These are phyloP conservation scores for Halcyon badia DNA, from an alignment of 2,797 vertebrate species.

Conservation along the genomic window DNA sequence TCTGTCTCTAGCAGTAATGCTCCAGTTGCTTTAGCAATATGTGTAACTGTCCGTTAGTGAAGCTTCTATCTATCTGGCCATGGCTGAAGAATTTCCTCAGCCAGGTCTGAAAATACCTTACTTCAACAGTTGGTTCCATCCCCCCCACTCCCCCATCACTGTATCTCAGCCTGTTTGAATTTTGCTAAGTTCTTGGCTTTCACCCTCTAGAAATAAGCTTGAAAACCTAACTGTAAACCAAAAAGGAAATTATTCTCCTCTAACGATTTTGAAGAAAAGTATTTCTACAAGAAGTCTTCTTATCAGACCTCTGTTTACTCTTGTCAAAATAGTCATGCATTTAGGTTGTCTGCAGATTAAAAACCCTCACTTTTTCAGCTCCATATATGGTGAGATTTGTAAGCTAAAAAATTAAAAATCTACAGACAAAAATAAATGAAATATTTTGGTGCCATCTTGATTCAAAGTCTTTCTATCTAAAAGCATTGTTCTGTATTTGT, in stretches of 20 bases:
- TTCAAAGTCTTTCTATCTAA: neutral
- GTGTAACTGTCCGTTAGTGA: neutral
- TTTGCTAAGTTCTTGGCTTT: neutral
- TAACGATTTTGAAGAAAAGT: neutral
- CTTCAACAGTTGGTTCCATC: neutral
- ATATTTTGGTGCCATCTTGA: neutral
- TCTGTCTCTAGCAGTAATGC: neutral
- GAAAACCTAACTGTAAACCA: neutral
- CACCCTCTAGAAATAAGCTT: neutral
- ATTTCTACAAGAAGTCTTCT: neutral
- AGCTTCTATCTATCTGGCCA: neutral
- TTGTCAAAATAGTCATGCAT: neutral
- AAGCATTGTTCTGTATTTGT: neutral
- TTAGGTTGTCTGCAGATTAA: neutral
- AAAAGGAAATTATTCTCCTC: neutral
- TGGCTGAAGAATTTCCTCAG: neutral
- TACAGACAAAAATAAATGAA: neutral
- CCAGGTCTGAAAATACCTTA: neutral
- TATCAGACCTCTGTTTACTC: neutral
- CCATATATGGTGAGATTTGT: neutral
- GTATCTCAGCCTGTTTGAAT: neutral
- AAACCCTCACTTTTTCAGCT: neutral
- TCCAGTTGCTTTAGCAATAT: neutral
- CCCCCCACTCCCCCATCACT: neutral
- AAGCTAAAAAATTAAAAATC: neutral